Conservation (phyloP, 2,113 vertebrate species). For the Sorex fumeus region DNA sequence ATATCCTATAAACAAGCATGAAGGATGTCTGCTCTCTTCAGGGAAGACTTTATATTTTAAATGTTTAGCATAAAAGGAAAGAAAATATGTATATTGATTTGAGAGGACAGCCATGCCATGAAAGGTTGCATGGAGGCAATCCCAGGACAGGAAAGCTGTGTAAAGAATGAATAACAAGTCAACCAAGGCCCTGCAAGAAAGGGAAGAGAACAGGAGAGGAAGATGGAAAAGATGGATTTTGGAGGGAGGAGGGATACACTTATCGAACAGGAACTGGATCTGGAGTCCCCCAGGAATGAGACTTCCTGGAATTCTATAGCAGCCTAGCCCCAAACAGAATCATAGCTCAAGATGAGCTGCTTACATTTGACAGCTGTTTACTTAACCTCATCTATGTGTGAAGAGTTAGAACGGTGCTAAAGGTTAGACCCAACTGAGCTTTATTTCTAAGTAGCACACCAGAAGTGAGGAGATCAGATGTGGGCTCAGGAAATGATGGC, state of each 20-base stretch:
- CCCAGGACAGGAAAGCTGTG: accelerated
- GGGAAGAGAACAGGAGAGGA: accelerated
- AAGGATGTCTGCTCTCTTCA: neutral
- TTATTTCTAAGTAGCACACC: no score
- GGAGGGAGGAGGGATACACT: neutral
- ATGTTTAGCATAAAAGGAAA: neutral
- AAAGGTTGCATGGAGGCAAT: no score
- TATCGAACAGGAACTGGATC: no score
- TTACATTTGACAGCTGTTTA: accelerated
- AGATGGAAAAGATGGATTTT: neutral
- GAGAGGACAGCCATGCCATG: accelerated
- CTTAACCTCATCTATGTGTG: no score
- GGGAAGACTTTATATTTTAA: neutral
- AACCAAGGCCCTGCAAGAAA: neutral
- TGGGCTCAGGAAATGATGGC: no score
- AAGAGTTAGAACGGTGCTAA: neutral
- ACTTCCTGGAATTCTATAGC: accelerated
- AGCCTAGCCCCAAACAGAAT: neutral
- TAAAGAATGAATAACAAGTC: accelerated
- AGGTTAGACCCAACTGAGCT: neutral
- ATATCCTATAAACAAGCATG: no score
- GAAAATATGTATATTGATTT: accelerated
- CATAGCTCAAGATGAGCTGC: neutral
- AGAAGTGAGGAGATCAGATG: accelerated
- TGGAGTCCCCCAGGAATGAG: no score